A percentile compares a stretch with the other conserved stretches of the same genome.
Conservation (phyloP, 1,140 invertebrate species). For the Plodia interpunctella region DNA sequence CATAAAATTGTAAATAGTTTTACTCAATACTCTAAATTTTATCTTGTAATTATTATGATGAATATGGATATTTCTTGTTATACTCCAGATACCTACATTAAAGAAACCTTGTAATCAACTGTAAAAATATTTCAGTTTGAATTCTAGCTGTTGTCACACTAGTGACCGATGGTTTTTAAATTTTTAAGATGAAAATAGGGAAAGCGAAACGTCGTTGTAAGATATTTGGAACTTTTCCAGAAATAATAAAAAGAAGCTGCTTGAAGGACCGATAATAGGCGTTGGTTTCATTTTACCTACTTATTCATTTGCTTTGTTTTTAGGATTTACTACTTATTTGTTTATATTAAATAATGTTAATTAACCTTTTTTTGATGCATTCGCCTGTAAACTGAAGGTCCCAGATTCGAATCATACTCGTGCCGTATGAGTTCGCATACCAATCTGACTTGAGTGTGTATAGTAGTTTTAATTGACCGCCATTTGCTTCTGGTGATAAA, state of each 20-base stretch:
- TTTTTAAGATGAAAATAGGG: constrained; percentile 74
- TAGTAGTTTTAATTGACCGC: too few relatives aligned
- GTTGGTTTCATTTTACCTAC: constrained; percentile 29
- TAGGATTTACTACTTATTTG: background rate
- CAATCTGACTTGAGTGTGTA: too few relatives aligned
- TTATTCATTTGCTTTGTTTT: constrained; percentile 16
- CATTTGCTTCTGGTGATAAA: too few relatives aligned
- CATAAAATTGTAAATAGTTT: background rate
- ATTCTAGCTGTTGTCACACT: constrained; percentile 69
- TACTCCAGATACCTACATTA: constrained; percentile 13
- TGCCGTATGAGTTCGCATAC: too few relatives aligned
- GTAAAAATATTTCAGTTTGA: constrained; percentile 72
- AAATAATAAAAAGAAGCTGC: constrained; percentile 62
- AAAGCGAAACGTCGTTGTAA: constrained; percentile 71
- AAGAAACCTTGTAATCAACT: constrained; percentile 66
- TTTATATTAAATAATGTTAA: too few relatives aligned
- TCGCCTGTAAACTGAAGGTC: too few relatives aligned
- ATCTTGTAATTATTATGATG: background rate
- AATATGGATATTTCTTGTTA: background rate
- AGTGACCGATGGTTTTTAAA: constrained; percentile 74
- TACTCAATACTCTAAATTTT: background rate
- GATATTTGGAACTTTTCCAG: constrained; percentile 63
- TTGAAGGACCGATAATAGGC: constrained; percentile 52
- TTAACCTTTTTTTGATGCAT: too few relatives aligned
- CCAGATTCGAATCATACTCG: too few relatives aligned